Conservation (phyloP, 2,113 vertebrate species). For the Saccopteryx leptura region DNA sequence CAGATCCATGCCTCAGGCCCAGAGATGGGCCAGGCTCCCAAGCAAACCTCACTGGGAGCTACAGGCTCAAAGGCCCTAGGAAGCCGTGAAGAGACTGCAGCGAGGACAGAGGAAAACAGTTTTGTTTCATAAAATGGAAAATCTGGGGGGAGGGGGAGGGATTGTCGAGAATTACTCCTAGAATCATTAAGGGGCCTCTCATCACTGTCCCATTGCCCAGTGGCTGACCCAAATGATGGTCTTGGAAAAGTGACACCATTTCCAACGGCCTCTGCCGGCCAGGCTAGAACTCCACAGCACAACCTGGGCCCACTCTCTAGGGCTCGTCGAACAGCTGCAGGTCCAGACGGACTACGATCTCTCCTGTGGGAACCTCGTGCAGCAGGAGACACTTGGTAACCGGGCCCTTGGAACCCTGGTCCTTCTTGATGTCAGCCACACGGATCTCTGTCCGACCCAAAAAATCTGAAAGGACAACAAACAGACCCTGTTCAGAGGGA, state of each 20-base stretch:
- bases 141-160: slow-evolving; percentile 77
- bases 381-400: slow-evolving; percentile 98
- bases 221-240: slow-evolving; percentile 24
- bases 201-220: not conserved
- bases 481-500: slow-evolving; percentile 68
- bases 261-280: slow-evolving; percentile 58
- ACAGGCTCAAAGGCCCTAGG: slow-evolving; percentile 78
- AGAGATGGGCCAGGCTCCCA: not conserved
- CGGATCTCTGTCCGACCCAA: slow-evolving; percentile 99
- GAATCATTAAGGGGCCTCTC: slow-evolving; percentile 56
- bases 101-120: slow-evolving; percentile 70
- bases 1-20: not conserved
- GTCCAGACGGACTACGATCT: slow-evolving; percentile 98
- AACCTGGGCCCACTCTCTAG: slow-evolving; percentile 78
- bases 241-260: slow-evolving; percentile 56
- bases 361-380: slow-evolving; percentile 98
- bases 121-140: slow-evolving; percentile 81
- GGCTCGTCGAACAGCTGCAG: slow-evolving; percentile 98
- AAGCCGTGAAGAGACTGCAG: slow-evolving; percentile 68
- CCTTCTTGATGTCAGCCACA: slow-evolving; percentile 98
- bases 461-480: slow-evolving; percentile 93
- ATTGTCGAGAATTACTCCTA: slow-evolving; percentile 88
- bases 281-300: slow-evolving; percentile 9
- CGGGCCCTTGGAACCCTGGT: slow-evolving; percentile 99
- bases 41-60: not conserved